Evolutionary conservation across 2,888 invertebrate genomes (phyloP).

Genomic region (Lycophotia porphyrea): DNA sequence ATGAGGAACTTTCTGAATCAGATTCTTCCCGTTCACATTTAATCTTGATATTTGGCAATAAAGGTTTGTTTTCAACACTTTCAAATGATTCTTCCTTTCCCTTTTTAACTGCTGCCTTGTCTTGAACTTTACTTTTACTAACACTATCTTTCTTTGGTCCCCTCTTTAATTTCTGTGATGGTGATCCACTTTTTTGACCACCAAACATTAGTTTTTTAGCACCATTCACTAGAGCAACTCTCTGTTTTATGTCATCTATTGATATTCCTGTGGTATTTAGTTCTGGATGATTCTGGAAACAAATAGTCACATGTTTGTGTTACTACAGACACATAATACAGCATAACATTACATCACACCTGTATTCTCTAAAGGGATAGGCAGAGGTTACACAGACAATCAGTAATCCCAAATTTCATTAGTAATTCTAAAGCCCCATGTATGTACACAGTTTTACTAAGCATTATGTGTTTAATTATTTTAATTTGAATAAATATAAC

Average conservation of each 20-base stretch:
- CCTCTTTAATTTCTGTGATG: constrained; percentile 79
- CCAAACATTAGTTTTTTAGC: constrained; percentile 87
- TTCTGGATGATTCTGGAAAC: constrained; percentile 92
- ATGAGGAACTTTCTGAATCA: constrained; percentile 88
- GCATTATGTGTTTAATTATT: neutral
- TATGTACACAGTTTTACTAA: no score
- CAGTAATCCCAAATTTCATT: neutral
- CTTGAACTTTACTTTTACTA: constrained; percentile 73
- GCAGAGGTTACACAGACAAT: neutral
- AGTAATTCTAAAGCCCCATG: neutral
- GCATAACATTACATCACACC: neutral
- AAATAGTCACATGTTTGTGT: constrained; percentile 5
- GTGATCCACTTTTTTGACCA: constrained; percentile 79
- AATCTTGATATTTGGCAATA: constrained; percentile 85
- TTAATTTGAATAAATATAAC: constrained; percentile 5
- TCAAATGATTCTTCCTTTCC: constrained; percentile 81
- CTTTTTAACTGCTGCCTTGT: constrained; percentile 75
- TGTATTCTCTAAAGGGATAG: neutral
- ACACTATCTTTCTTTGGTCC: constrained; percentile 80
- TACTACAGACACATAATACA: neutral
- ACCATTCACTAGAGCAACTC: constrained; percentile 90
- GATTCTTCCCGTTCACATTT: constrained; percentile 85
- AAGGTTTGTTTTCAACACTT: constrained; percentile 79
- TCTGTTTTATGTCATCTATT: constrained; percentile 90
- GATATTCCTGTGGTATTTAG: constrained; percentile 94